Evolutionary conservation across 1,140 invertebrate species (phyloP), one percentile per base, ranked within the genome.

Genomic region (Drosophila sulfurigaster): DNA sequence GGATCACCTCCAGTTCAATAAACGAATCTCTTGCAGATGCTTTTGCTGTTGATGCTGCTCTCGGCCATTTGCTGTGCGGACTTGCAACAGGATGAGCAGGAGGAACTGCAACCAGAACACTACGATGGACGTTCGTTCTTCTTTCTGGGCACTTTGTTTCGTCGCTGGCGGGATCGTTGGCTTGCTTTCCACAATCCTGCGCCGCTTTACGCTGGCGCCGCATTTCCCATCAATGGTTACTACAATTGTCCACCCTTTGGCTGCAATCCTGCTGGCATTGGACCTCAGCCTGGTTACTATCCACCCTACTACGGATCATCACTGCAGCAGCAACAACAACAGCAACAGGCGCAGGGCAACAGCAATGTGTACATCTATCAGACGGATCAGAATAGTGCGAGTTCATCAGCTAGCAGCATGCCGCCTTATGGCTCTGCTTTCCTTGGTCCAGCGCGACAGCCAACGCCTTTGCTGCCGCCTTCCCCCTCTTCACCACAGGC

Each of bases 331-430:
- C 67, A 70, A n/a, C 70, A 73, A 8, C 73, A 71, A 20, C 68
- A 71, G 5, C 73, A 76, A 25, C 56, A 60, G 7, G 83, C 83
- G 8, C 83, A 87, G 13, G 83, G 83, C 1, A 87, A 88, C 20
- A 87, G 83, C 46, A 87, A 87, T 30, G 83, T 87, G 2, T 88
- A 83, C 32, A 87, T 87, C 46, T 87, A 88, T 57, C 85, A 88
- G 11, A 78, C 30, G 5, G 83, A 87, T 87, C 83, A 88, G 56
- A 88, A 80, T n/a, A 43, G 52, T 7, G 83, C 69, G 13, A 77
- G n/a, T 30, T 65, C 3, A 25, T 3, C 20, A 25, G 3, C 64
- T 32, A 51, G 49, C 0, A 30, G 11, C 5, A 51, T 46, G 10
- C 11, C 30, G 10, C 77, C 82, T 0, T 54, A 74, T 32, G 79